Evolutionary conservation across 1,140 invertebrate genomes (phyloP).

Genomic region (Coptotermes formosanus): DNA sequence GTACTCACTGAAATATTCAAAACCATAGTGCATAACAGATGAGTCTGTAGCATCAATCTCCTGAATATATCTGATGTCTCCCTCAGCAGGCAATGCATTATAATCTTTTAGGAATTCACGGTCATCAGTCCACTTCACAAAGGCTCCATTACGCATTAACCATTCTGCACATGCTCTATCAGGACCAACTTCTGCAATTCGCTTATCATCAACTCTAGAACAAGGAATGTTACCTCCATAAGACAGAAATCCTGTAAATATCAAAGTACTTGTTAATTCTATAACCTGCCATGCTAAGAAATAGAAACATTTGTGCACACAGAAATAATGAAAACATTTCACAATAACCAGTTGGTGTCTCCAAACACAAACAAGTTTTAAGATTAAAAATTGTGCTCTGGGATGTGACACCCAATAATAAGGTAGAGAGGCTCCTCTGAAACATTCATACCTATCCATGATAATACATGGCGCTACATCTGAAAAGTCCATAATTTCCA

Average conservation of each 20-base stretch:
- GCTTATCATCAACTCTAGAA: conserved; percentile 61
- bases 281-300: too few relatives aligned
- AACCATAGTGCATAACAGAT: conserved; percentile 74
- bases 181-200: conserved; percentile 73
- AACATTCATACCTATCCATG: too few relatives aligned
- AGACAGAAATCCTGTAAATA: neutral
- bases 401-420: too few relatives aligned
- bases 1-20: conserved; percentile 71
- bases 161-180: conserved; percentile 90
- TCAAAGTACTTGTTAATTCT: neutral
- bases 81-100: conserved; percentile 59
- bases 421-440: too few relatives aligned
- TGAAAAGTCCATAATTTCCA: too few relatives aligned
- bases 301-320: neutral
- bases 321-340: too few relatives aligned
- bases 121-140: conserved; percentile 63
- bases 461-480: too few relatives aligned
- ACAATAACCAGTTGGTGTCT: too few relatives aligned
- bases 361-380: too few relatives aligned
- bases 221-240: neutral
- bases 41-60: conserved; percentile 76
- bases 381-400: too few relatives aligned
- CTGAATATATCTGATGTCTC: conserved; percentile 54
- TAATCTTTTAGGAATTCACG: conserved; percentile 63
- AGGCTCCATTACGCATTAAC: conserved; percentile 78